Conservation (phyloP, 2,113 vertebrate species). For the Poecile atricapillus region DNA sequence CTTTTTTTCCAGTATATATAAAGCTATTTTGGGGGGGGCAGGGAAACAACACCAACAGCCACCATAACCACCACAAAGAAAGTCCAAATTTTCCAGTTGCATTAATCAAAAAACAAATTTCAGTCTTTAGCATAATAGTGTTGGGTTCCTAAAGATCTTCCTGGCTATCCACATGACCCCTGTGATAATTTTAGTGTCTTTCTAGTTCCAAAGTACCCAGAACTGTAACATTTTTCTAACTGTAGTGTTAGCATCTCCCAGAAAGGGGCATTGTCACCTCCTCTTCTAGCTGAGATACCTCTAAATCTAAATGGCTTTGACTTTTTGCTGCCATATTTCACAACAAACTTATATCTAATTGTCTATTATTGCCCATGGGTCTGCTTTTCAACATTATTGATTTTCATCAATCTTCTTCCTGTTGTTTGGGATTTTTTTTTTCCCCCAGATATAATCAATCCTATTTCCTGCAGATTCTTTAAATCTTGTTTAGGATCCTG, state of each 20-base stretch:
- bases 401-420: conserved; percentile 45
- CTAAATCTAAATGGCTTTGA: conserved; percentile 7
- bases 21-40: fast-evolving
- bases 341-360: conserved; percentile 26
- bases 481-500: not conserved
- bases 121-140: not conserved
- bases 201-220: not conserved
- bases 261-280: not conserved
- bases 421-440: conserved; percentile 1
- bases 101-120: not conserved
- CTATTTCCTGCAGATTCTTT: not conserved
- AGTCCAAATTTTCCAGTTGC: not conserved
- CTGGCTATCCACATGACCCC: not conserved
- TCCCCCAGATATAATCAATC: conserved; percentile 9
- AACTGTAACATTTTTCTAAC: not conserved
- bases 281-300: not conserved
- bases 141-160: not conserved
- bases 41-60: not conserved
- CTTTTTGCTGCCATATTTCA: conserved; percentile 38
- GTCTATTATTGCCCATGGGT: not conserved
- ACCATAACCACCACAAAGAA: not conserved
- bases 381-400: conserved; percentile 36
- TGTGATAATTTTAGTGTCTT: not conserved
- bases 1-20: not conserved
- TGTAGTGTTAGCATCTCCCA: not conserved